Percentiles rank a stretch among this genome's conserved stretches.
Conservation (phyloP, 1,140 invertebrate genomes). For the honey bee (Apis mellifera) region DNA sequence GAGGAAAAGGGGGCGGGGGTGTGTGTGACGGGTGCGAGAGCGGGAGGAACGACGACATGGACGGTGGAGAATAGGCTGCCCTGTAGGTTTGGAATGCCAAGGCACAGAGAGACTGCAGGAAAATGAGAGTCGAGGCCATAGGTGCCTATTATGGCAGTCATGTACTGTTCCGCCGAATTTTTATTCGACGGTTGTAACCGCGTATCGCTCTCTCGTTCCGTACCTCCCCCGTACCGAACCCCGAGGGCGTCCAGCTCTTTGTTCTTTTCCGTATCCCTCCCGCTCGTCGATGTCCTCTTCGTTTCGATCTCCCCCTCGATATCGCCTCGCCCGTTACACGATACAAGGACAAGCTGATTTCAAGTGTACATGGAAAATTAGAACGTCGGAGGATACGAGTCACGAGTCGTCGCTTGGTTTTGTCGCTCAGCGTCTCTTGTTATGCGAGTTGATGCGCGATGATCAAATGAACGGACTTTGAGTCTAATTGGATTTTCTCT, state of each 20-base stretch:
- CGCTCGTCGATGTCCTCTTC: conserved; percentile 48
- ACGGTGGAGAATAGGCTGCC: conserved; percentile 48
- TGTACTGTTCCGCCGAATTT: conserved; percentile 74
- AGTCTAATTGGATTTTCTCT: conserved; percentile 5
- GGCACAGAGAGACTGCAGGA: conserved; percentile 63
- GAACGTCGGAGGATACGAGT: conserved; percentile 2
- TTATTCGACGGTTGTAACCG: conserved; percentile 76
- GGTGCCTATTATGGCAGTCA: conserved; percentile 65
- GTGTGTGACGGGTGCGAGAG: conserved; percentile 19
- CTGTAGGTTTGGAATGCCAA: conserved; percentile 65
- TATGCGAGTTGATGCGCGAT: background rate
- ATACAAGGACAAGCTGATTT: conserved; percentile 53
- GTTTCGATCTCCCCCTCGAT: conserved; percentile 16
- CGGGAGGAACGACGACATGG: conserved; percentile 34
- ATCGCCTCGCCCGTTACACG: conserved; percentile 48
- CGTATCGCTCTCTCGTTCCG: conserved; percentile 56
- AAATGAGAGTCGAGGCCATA: conserved; percentile 66
- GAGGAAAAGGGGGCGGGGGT: conserved; percentile 22
- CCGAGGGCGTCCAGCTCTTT: conserved; percentile 70
- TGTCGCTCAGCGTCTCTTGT: background rate
- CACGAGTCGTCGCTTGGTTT: background rate
- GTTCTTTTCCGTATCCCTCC: conserved; percentile 70
- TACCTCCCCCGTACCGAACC: conserved; percentile 25
- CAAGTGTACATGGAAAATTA: conserved; percentile 40
- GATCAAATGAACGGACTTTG: background rate